phyloP scores from a whole-genome alignment of 2,888 invertebrate species.

The Hyposoter dolosus region DNA sequence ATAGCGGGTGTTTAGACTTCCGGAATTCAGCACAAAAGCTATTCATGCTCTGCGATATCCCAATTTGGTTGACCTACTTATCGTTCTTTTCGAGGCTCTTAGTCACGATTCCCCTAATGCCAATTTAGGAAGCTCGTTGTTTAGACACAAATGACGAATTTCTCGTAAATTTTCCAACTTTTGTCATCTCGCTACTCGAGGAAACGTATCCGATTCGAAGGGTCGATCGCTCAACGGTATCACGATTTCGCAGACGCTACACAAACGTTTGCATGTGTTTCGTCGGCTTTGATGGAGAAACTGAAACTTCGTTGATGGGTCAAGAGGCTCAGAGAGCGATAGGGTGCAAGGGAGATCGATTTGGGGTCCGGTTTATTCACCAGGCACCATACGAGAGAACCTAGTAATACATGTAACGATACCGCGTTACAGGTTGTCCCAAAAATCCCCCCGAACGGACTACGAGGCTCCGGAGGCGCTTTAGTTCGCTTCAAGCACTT shows the following conservation, averaged over 20 bases:
- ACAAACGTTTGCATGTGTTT: slow-evolving; percentile 20
- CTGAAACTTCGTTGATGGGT: slow-evolving; percentile 19
- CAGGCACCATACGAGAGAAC: background rate
- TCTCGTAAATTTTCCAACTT: background rate
- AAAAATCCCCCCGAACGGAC: background rate
- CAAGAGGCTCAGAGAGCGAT: slow-evolving; percentile 25
- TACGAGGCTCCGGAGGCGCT: background rate
- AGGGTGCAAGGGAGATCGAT: background rate
- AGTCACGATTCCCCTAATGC: background rate
- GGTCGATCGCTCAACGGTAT: background rate
- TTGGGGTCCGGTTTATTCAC: background rate
- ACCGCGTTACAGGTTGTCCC: background rate
- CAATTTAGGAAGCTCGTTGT: background rate
- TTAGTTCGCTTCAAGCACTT: background rate
- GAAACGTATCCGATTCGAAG: background rate
- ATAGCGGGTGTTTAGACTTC: background rate
- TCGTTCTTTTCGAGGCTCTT: background rate
- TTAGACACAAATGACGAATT: background rate
- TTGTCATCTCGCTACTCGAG: background rate
- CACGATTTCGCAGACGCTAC: background rate
- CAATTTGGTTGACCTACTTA: slow-evolving; percentile 5
- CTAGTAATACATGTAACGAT: background rate
- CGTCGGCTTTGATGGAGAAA: background rate
- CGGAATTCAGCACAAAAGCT: background rate
- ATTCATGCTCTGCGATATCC: background rate